These are phyloP conservation scores for Macrophya alboannulata DNA, from an alignment of 2,888 invertebrate genomes.

Conservation along the genomic window DNA sequence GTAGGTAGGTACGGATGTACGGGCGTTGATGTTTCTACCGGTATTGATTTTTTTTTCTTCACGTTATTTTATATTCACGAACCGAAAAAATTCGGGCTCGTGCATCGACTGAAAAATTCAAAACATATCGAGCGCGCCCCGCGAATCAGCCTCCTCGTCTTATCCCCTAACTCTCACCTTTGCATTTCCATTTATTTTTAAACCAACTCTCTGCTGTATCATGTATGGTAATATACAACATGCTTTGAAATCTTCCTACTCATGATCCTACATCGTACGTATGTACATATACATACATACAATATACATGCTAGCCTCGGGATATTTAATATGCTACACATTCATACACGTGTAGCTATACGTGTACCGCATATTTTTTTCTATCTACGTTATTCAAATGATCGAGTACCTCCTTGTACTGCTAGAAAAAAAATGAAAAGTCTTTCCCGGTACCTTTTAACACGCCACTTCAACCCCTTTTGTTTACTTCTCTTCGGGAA, in stretches of 20 bases:
- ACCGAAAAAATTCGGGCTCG: slow-evolving; percentile 7
- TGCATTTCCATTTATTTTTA: slow-evolving; percentile 34
- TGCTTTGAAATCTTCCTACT: slow-evolving; percentile 11
- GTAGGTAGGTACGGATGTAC: background rate
- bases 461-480: background rate
- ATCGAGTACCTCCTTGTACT: background rate
- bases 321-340: background rate
- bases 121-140: slow-evolving; percentile 24
- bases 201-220: slow-evolving; percentile 31
- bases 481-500: background rate
- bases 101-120: slow-evolving; percentile 33
- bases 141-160: slow-evolving; percentile 24
- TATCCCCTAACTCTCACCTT: slow-evolving; percentile 2
- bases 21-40: background rate
- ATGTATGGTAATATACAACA: slow-evolving; percentile 18
- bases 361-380: background rate
- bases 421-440: background rate
- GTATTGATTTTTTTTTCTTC: slow-evolving; percentile 14
- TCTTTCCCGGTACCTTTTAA: background rate
- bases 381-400: background rate
- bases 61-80: slow-evolving; percentile 20
- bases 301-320: background rate
- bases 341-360: too few species aligned
- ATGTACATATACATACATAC: background rate
- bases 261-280: background rate